These are phyloP conservation scores for Cotesia congregata DNA, from an alignment of 2,888 invertebrate species.

Conservation along the genomic window DNA sequence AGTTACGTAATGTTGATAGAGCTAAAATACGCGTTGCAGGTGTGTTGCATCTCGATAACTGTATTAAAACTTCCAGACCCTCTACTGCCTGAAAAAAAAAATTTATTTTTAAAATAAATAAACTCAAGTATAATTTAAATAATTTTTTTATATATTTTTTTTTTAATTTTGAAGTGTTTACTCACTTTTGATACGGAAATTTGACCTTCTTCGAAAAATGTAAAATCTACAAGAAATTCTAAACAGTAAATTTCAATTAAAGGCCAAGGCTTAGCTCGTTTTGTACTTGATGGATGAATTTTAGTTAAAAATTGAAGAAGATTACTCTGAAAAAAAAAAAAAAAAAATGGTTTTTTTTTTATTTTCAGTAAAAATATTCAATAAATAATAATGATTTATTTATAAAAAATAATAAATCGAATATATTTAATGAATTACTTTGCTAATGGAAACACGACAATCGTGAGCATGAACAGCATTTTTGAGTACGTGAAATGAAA, in stretches of 20 bases:
- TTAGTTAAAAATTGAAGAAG: conserved; percentile 71
- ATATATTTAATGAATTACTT: conserved; percentile 69
- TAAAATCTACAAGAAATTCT: conserved; percentile 72
- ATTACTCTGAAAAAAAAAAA: conserved; percentile 67
- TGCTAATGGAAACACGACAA: conserved; percentile 75
- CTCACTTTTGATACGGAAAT: conserved; percentile 70
- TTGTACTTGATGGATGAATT: conserved; percentile 73
- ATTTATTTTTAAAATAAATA: too few species aligned
- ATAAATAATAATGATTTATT: neutral
- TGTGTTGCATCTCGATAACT: conserved; percentile 61
- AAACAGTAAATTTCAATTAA: conserved; percentile 72
- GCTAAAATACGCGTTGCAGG: conserved; percentile 66
- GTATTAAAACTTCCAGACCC: conserved; percentile 64
- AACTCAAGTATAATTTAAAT: too few species aligned
- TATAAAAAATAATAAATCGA: conserved; percentile 19
- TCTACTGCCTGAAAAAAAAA: conserved; percentile 58
- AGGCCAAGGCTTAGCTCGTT: conserved; percentile 73
- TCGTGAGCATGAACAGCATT: conserved; percentile 75
- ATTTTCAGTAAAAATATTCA: neutral
- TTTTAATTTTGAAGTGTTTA: conserved; percentile 15
- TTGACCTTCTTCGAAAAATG: conserved; percentile 74
- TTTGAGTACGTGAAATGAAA: conserved; percentile 71
- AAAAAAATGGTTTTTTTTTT: neutral
- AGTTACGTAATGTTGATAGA: conserved; percentile 73
- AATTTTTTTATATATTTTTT: neutral